phyloP scores from a whole-genome alignment of 1,140 invertebrate genomes.

The Drosophila simulans region DNA sequence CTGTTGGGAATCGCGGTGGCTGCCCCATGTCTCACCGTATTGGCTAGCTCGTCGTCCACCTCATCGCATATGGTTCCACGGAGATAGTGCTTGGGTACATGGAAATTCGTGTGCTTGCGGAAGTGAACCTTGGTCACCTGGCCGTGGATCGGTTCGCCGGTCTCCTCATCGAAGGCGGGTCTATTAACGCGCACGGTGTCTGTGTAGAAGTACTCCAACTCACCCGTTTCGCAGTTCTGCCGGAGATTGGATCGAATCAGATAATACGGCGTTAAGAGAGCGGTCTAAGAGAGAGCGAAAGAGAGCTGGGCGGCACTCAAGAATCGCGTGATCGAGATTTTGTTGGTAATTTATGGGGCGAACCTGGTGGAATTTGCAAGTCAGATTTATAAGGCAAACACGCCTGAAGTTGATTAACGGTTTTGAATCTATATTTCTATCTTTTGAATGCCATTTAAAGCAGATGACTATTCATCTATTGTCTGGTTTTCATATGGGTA shows the following conservation, averaged over 20 bases:
- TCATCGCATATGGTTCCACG: constrained; percentile 66
- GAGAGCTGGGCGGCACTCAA: constrained; percentile 13
- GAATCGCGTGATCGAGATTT: constrained; percentile 38
- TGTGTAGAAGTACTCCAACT: constrained; percentile 71
- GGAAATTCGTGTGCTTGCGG: constrained; percentile 71
- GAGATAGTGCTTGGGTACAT: constrained; percentile 68
- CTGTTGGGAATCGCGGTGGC: constrained; percentile 11
- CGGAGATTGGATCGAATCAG: constrained; percentile 10
- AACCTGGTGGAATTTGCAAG: constrained; percentile 41
- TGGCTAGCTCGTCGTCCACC: constrained; percentile 63
- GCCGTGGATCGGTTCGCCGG: constrained; percentile 74
- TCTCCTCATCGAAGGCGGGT: constrained; percentile 72
- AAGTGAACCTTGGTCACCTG: constrained; percentile 72
- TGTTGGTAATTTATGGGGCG: constrained; percentile 7
- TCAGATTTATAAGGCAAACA: constrained; percentile 20
- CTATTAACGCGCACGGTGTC: constrained; percentile 57
- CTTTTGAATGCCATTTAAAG: too few relatives aligned
- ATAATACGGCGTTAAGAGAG: constrained; percentile 14
- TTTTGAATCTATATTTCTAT: constrained; percentile 2
- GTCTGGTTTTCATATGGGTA: too few relatives aligned
- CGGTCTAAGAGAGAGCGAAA: not conserved
- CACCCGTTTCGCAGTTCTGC: constrained; percentile 79
- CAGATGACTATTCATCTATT: too few relatives aligned
- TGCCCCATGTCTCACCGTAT: constrained; percentile 55
- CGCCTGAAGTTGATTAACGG: not conserved